Evolutionary conservation across 2,888 invertebrate species (phyloP).

Genomic region (Thymelicus sylvestris): DNA sequence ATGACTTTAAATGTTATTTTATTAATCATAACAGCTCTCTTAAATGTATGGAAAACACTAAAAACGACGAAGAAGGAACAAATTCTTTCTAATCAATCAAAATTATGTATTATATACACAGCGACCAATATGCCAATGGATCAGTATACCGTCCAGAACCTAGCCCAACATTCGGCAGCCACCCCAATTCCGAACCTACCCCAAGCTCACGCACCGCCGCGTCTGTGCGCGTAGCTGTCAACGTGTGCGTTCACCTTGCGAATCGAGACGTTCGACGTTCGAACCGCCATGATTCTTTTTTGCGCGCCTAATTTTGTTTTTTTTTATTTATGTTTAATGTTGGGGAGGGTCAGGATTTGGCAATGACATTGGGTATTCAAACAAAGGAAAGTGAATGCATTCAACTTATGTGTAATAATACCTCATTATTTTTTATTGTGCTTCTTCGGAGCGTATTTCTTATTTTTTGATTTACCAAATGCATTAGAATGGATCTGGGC

Average conservation of each 20-base stretch:
- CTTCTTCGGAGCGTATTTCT: neutral
- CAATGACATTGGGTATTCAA: constrained; percentile 30
- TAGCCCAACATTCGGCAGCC: constrained; percentile 78
- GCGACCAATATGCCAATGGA: constrained; percentile 51
- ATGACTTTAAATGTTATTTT: too few species aligned
- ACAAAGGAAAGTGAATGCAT: constrained; percentile 32
- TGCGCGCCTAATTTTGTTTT: constrained; percentile 36
- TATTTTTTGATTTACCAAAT: neutral
- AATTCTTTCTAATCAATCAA: constrained; percentile 20
- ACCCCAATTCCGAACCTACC: constrained; percentile 81
- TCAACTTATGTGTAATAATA: constrained; percentile 17
- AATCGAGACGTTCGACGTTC: constrained; percentile 53
- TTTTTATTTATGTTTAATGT: constrained; percentile 24
- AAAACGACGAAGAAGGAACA: neutral
- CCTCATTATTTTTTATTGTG: constrained; percentile 4
- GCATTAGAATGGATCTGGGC: neutral
- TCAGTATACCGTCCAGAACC: constrained; percentile 70
- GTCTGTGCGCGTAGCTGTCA: constrained; percentile 40
- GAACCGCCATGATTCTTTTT: constrained; percentile 42
- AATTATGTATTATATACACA: constrained; percentile 40
- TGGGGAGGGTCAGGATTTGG: constrained; percentile 37
- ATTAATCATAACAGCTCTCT: neutral
- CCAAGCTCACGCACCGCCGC: constrained; percentile 57
- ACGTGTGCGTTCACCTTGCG: constrained; percentile 46
- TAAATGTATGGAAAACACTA: neutral